These are phyloP conservation scores for Cryptocheilus praepositus DNA, from an alignment of 2,888 invertebrate genomes.

Conservation along the genomic window DNA sequence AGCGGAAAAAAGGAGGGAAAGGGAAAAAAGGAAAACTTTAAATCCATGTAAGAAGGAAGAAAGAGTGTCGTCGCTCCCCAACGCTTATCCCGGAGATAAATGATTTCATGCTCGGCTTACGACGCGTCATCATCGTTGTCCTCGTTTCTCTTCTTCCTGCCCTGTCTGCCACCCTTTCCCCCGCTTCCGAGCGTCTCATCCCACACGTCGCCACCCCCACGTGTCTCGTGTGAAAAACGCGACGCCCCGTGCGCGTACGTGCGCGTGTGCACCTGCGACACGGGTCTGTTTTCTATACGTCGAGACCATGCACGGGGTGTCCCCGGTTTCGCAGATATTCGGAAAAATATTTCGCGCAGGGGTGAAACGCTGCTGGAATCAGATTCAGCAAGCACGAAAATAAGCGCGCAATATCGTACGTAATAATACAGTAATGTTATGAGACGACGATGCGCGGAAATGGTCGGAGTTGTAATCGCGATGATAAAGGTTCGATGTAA, in stretches of 20 bases:
- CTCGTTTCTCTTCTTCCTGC: conserved; percentile 50
- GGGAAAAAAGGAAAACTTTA: conserved; percentile 50
- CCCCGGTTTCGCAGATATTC: no score
- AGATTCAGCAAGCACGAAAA: no score
- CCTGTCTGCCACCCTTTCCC: conserved; percentile 23
- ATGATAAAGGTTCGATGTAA: no score
- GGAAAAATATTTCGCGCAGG: no score
- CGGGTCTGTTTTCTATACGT: no score
- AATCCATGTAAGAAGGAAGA: conserved; percentile 60
- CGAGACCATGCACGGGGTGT: no score
- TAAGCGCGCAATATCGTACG: no score
- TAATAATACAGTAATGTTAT: no score
- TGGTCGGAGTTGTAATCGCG: no score
- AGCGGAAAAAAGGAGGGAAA: neutral
- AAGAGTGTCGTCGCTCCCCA: conserved; percentile 60
- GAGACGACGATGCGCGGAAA: no score
- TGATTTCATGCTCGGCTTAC: conserved; percentile 72
- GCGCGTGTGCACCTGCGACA: no score
- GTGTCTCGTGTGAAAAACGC: conserved; percentile 2
- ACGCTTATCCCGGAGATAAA: conserved; percentile 72
- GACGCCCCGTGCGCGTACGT: neutral
- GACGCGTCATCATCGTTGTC: conserved; percentile 63
- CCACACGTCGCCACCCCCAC: neutral
- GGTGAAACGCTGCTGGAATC: no score
- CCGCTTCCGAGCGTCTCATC: conserved; percentile 8